Base-by-base conservation (phyloP, 1,140 invertebrate species). In the Dysdera silvatica region DNA sequence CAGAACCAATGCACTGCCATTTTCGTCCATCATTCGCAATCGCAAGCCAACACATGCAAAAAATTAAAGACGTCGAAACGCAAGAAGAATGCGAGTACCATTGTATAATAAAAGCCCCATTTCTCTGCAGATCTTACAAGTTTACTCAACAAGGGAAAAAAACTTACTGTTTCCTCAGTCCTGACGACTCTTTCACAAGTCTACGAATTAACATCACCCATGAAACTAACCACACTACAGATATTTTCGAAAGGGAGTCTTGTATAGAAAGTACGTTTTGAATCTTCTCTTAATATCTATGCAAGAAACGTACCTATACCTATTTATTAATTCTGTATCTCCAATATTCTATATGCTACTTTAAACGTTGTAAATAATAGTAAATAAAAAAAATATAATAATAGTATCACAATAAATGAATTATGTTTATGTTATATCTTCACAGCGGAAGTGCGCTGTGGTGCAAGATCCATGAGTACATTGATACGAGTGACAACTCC, bases 391-490 rank as follows among this genome's bases (percentile, higher is more conserved):
- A 49, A 49, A 49, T 24, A 23, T 28, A 24, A 24, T 26, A 24
- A 12, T 26, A 26, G 20, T 24, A 24, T 53, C 20, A 16, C n/a
- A 32, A 32, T 53, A 23, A n/a, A 35, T 8, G 14, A 16, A 56
- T 31, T 10, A 16, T 45, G 23, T 35, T 33, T 12, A 18, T 32
- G 16, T 56, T 52, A n/a, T 51, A 20, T 26, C 29, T 33, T 10
- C n/a, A 4, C 31, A 67, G 66, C 64, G 54, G 35, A 60, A n/a
- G 43, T 67, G 2, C 18, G 47, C 10, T 67, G 66, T 31, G 66
- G 59, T 6, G 54, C 61, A 1, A 47, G n/a, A 12, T 16, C 45
- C 2, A 67, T 67, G 61, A 32, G 18, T 1, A 56, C 52, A 6
- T 26, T 67, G 4, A 48, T 67, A n/a, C 43, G 54, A 23, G 61